A percentile compares a stretch with the other conserved stretches of the same genome.
These are phyloP conservation scores for Mesorhabditis spiculigera DNA, from an alignment of 2,888 invertebrate genomes.

Conservation along the genomic window DNA sequence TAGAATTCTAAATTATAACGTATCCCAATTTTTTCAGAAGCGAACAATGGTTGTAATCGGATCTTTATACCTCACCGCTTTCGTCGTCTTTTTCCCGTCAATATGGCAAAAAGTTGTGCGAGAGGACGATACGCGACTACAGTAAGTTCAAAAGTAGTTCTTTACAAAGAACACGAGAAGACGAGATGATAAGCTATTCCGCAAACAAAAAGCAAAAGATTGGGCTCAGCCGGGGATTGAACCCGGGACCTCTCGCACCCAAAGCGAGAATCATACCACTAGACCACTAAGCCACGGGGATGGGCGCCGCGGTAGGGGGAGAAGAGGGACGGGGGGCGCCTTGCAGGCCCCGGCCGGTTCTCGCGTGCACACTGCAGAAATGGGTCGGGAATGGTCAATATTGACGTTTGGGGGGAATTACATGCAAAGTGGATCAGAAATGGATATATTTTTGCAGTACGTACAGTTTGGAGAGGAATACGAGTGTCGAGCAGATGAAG, in stretches of 20 bases:
- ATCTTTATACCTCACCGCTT: slow-evolving; percentile 59
- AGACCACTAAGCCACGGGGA: slow-evolving; percentile 26
- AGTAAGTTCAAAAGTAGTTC: no score
- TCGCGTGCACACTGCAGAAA: no score
- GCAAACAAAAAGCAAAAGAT: slow-evolving; percentile 8
- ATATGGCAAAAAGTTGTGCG: slow-evolving; percentile 59
- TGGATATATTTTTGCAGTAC: neutral
- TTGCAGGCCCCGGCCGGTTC: no score
- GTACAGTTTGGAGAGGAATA: slow-evolving; percentile 18
- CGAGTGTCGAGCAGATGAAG: slow-evolving; percentile 34
- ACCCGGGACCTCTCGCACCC: slow-evolving; percentile 55
- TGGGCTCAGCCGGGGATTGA: slow-evolving; percentile 41
- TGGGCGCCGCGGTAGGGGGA: neutral
- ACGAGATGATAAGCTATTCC: slow-evolving; percentile 1
- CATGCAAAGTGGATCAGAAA: neutral
- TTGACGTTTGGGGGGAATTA: neutral
- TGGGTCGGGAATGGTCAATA: no score
- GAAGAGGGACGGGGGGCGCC: neutral
- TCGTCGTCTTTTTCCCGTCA: slow-evolving; percentile 61
- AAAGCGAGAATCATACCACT: slow-evolving; percentile 53
- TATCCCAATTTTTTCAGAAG: neutral
- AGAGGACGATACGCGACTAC: neutral
- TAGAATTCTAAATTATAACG: no score
- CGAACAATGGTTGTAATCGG: slow-evolving; percentile 59
- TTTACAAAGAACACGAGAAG: neutral